Evolutionary conservation across 1,140 invertebrate species (phyloP).

Genomic region (Nautilus pompilius): DNA sequence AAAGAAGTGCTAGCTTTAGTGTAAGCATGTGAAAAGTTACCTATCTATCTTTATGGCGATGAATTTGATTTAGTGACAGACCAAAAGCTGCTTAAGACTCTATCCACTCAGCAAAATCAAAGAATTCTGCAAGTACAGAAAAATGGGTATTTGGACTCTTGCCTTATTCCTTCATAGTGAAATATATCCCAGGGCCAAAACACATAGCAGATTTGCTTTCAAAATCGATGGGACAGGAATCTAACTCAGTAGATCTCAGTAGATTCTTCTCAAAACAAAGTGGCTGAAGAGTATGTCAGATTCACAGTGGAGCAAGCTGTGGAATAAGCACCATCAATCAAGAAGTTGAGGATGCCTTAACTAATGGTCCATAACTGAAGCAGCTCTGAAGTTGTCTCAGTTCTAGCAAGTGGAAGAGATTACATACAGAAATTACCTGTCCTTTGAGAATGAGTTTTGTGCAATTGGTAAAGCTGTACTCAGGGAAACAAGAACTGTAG

Average conservation of each 20-base stretch:
- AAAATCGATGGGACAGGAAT: too few species aligned
- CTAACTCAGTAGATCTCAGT: too few species aligned
- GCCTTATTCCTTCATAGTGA: too few species aligned
- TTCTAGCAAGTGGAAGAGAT: not conserved
- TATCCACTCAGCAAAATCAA: too few species aligned
- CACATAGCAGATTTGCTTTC: too few species aligned
- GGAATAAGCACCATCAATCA: not conserved
- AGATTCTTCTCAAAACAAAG: not conserved
- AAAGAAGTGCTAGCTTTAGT: conserved; percentile 16
- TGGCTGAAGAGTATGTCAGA: conserved; percentile 1
- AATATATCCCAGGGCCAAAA: too few species aligned
- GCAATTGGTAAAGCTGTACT: conserved; percentile 4
- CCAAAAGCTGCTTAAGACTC: conserved; percentile 9
- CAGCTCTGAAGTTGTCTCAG: not conserved
- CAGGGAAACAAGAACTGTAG: conserved; percentile 1
- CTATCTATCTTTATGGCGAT: conserved; percentile 14
- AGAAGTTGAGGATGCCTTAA: not conserved
- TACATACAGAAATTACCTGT: too few species aligned
- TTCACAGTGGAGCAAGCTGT: not conserved
- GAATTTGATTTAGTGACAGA: conserved; percentile 18
- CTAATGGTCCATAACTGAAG: not conserved
- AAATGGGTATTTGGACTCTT: too few species aligned
- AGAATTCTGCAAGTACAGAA: too few species aligned
- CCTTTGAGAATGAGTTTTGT: too few species aligned
- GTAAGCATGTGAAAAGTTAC: conserved; percentile 21